phyloP scores from a whole-genome alignment of 1,140 invertebrate genomes.

The Conus ventricosus region DNA sequence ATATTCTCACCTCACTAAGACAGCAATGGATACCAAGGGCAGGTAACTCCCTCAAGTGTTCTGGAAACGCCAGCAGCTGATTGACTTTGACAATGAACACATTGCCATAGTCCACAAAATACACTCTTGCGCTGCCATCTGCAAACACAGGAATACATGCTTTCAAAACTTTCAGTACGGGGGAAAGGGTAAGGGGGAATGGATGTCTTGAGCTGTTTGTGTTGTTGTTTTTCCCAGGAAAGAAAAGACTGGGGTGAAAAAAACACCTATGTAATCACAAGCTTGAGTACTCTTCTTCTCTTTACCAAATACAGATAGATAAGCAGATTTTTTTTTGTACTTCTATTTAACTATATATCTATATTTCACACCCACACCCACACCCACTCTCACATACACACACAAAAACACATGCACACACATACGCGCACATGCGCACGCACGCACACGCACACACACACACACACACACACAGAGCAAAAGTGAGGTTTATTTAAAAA shows the following conservation, averaged over 20 bases:
- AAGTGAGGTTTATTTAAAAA: too few relatives aligned
- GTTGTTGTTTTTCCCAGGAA: too few relatives aligned
- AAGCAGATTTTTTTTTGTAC: too few relatives aligned
- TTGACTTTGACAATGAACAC: conserved; percentile 4
- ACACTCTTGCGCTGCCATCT: conserved; percentile 36
- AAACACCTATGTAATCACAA: too few relatives aligned
- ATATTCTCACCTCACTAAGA: conserved; percentile 43
- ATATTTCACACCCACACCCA: too few relatives aligned
- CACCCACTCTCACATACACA: too few relatives aligned
- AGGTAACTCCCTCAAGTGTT: conserved; percentile 39
- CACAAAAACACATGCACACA: too few relatives aligned
- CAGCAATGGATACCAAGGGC: conserved; percentile 50
- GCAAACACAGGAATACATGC: neutral
- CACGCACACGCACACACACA: neutral
- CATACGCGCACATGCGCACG: too few relatives aligned
- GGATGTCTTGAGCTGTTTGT: neutral
- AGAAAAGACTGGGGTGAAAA: too few relatives aligned
- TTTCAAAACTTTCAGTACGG: neutral
- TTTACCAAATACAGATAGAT: too few relatives aligned
- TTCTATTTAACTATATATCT: too few relatives aligned
- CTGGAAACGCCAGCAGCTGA: conserved; percentile 40
- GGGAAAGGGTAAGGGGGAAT: neutral
- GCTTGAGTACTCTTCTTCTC: too few relatives aligned
- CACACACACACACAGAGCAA: neutral
- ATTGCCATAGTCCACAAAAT: conserved; percentile 55